Base-by-base conservation (phyloP, 1,140 invertebrate genomes). In the Holcopasites calliopsidis region DNA sequence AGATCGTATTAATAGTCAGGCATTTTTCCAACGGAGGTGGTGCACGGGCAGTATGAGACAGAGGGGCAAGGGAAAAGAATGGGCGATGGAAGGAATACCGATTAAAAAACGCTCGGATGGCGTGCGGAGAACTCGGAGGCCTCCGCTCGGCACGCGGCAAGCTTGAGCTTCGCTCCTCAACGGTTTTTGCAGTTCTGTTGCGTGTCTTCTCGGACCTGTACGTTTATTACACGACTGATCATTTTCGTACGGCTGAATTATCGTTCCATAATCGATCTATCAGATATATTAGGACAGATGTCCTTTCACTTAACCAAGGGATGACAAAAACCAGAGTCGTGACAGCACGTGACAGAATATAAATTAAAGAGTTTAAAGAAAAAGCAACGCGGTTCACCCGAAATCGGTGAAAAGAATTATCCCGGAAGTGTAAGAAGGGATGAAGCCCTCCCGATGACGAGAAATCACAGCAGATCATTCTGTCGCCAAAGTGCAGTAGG, bases 61-160 rank as follows among this genome's bases (percentile, higher is more conserved):
- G 40, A 62, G 65, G 35, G 44, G 8, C 49, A 38, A 66, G 26
- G 54, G 42, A 55, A 55, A 35, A 40, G 42, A 50, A 54, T 74
- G 82, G 60, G 64, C 70, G 57, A 79, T 49, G 61, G 72, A 71
- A 74, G 77, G 70, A 58, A 54, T 49, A 71, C 77, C 79, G 88
- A 88, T 89, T 89, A 89, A 88, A 88, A 89, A 89, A 88, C 82
- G 85, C 79, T 85, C 76, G 61, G 84, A 88, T 89, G 80, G 89
- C 88, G 88, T 90, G 89, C 85, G 85, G 85, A 85, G 79, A 88
- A 88, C 68, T 78, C 52, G 76, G 75, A 70, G 76, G 81, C 54
- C 52, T 71, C 55, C 61, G 65, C 82, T 87, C 13, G 82, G 82
- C 76, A 79, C 55, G 70, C 70, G 65, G 71, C 80, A 82, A 83